A percentile compares a stretch with the other conserved stretches of the same genome.
phyloP scores from a whole-genome alignment of 2,113 vertebrate genomes.

The Erythrocercus mccallii region DNA sequence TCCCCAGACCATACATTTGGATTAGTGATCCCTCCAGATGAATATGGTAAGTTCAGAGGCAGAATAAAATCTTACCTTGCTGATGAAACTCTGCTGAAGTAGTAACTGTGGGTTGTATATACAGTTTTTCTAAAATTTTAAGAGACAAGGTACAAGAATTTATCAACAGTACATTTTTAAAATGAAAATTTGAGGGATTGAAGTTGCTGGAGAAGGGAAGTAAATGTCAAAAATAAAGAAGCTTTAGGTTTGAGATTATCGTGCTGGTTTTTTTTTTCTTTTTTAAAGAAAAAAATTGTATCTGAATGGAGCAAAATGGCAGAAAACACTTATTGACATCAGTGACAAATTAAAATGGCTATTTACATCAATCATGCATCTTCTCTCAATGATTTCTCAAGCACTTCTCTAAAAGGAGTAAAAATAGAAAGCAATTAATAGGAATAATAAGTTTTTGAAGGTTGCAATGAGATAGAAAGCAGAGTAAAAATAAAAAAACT shows the following conservation, averaged over 20 bases:
- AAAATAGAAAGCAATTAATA: neutral
- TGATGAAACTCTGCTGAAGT: neutral
- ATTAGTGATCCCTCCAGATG: conserved; percentile 5
- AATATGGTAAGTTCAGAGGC: conserved; percentile 60
- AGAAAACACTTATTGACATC: neutral
- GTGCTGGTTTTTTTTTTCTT: rapidly evolving
- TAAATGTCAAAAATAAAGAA: neutral
- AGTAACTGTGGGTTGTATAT: neutral
- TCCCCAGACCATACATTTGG: conserved; percentile 70
- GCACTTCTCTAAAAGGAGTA: neutral
- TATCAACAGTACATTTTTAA: neutral
- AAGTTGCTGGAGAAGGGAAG: neutral
- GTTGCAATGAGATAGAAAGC: neutral
- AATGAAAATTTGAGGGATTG: neutral
- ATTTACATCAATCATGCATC: neutral
- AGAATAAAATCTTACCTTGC: neutral
- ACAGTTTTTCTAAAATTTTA: neutral
- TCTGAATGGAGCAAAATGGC: neutral
- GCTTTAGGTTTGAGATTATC: neutral
- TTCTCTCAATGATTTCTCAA: neutral
- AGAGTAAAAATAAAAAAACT: neutral
- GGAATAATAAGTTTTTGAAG: neutral
- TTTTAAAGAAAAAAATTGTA: too few species aligned
- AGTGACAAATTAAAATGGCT: neutral
- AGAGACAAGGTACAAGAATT: neutral